Evolutionary conservation across 2,797 vertebrate species (phyloP).

Genomic region (Botia kubotai): DNA sequence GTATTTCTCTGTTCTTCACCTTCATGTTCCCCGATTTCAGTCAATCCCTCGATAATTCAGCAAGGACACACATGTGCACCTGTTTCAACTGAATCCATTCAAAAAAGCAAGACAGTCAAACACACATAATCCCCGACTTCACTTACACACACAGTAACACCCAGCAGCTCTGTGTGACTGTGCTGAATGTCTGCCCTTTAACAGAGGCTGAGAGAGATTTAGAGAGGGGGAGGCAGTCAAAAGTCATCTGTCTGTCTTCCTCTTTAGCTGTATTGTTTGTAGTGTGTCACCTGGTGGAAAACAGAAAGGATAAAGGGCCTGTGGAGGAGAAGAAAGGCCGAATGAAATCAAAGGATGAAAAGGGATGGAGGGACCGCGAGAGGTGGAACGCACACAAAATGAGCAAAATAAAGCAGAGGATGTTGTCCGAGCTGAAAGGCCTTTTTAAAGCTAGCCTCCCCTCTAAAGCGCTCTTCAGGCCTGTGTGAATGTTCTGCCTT

Average conservation of each 20-base stretch:
- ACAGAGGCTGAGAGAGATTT: conserved; percentile 33
- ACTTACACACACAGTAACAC: conserved; percentile 46
- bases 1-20: conserved; percentile 27
- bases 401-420: conserved; percentile 34
- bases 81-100: conserved; percentile 54
- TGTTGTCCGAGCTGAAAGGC: conserved; percentile 37
- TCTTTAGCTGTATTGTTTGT: conserved; percentile 49
- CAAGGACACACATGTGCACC: conserved; percentile 51
- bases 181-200: conserved; percentile 46
- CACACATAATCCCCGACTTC: conserved; percentile 27
- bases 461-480: conserved; percentile 42
- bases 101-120: conserved; percentile 39
- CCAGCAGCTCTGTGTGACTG: conserved; percentile 38
- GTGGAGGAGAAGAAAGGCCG: conserved; percentile 29
- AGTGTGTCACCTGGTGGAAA: conserved; percentile 49
- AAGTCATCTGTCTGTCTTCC: conserved; percentile 42
- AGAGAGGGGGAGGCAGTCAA: conserved; percentile 46
- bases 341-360: conserved; percentile 48
- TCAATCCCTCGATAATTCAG: conserved; percentile 38
- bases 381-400: conserved; percentile 44
- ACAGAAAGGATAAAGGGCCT: conserved; percentile 48
- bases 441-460: conserved; percentile 38
- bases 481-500: conserved; percentile 38
- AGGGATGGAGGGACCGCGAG: conserved; percentile 18
- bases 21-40: conserved; percentile 7